Base-by-base conservation (phyloP, 2,113 vertebrate genomes). In the Amphiprion percula region DNA sequence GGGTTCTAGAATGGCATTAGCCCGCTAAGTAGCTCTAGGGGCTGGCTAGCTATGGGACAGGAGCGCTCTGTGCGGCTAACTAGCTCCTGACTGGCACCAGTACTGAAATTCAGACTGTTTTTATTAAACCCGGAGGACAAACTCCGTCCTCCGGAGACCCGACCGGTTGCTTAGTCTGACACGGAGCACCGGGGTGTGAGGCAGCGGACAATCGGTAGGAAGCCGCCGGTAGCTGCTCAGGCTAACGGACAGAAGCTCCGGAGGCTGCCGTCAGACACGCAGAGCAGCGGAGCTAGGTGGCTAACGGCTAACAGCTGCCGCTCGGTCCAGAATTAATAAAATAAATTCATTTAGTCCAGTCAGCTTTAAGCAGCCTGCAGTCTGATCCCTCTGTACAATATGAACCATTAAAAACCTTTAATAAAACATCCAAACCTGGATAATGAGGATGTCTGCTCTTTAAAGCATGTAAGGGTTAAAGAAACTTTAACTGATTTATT, bases 211-310 rank as follows among this genome's bases (percentile, higher is more conserved):
- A 79, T 83, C 80, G 10, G 46, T 67, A 41, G 46, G 74, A 72
- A 80, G 76, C 70, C 54, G 74, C 83, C 86, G 75, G 84, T 28
- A 66, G 77, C 77, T 55, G 68, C 52, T 59, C 44, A 66, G 56
- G 16, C 53, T n/a, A 71, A 59, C 44, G 33, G 44, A 39, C 3
- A 47, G 41, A 15, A 67, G 37, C 30, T 19, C 28, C 41, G 44
- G 2, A 21, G 39, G 37, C 50, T 52, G 60, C 33, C 14, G 53
- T 86, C 88, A 92, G 74, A 85, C 64, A 33, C 55, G 75, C 83
- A 69, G 61, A 77, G 66, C 44, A 37, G 78, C 67, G 33, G 81
- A 86, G 26, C 26, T 26, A 26, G 26, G 26, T 26, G 26, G 26
- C 26, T 26, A 26, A 26, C 3, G 26, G 26, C 26, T 26, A 26